These are phyloP conservation scores for Ranitomeya variabilis DNA, from an alignment of 2,113 vertebrate species.

Conservation along the genomic window DNA sequence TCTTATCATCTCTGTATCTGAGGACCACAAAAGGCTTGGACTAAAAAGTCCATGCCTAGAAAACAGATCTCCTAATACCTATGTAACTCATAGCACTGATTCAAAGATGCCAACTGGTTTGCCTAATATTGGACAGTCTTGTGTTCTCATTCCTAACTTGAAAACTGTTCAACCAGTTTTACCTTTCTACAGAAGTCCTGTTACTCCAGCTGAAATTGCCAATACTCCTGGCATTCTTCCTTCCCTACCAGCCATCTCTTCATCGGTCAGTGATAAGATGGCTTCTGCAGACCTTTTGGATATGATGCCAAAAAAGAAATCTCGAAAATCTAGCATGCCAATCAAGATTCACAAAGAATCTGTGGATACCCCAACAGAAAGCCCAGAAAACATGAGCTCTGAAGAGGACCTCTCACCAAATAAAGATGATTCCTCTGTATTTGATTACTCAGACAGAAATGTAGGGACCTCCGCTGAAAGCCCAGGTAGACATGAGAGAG, in stretches of 20 bases:
- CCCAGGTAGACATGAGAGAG: slow-evolving; percentile 63
- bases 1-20: slow-evolving; percentile 73
- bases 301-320: slow-evolving; percentile 92
- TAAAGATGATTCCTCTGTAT: slow-evolving; percentile 71
- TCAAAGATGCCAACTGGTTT: slow-evolving; percentile 76
- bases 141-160: slow-evolving; percentile 91
- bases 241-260: slow-evolving; percentile 88
- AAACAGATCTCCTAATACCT: slow-evolving; percentile 76
- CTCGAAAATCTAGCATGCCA: slow-evolving; percentile 98
- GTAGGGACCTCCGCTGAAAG: slow-evolving; percentile 56
- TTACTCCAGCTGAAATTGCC: slow-evolving; percentile 91
- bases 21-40: slow-evolving; percentile 75
- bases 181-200: slow-evolving; percentile 92
- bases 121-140: slow-evolving; percentile 79
- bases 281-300: slow-evolving; percentile 75
- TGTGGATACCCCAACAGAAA: slow-evolving; percentile 71
- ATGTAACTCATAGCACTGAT: slow-evolving; percentile 78
- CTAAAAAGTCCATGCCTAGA: slow-evolving; percentile 71
- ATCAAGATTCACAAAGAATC: slow-evolving; percentile 95
- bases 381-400: slow-evolving; percentile 74
- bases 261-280: slow-evolving; percentile 83
- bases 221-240: slow-evolving; percentile 91
- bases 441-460: slow-evolving; percentile 68
- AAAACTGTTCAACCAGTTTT: slow-evolving; percentile 96
- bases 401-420: slow-evolving; percentile 78